Base-by-base conservation (phyloP, 2,888 invertebrate genomes). In the Tiphia femorata region DNA sequence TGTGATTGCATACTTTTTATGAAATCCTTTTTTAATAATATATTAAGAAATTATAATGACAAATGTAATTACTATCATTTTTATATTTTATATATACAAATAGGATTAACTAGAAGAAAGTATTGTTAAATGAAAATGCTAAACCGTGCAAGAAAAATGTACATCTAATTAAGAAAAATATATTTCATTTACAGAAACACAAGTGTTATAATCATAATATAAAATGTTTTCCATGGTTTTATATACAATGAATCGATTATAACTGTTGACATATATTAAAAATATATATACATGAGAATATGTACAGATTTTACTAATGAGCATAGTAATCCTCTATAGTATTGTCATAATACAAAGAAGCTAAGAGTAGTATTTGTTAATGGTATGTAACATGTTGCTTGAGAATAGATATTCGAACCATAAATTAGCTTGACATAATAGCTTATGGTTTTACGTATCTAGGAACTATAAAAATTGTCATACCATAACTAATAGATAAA, bases 31-130 rank as follows among this genome's bases (percentile, higher is more conserved):
- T n/a, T 25, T 64, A 58, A 70, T 59, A 58, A 58, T 42, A 58
- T 72, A 72, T 62, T 69, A 62, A 58, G 64, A 51, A 64, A 65
- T 65, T 60, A 59, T 58, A 60, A 58, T 58, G 56, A 59, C 38
- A 54, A 25, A 42, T 37, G 23, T 51, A 58, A 23, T 54, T 70
- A 70, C 65, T 73, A 64, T 62, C 71, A 72, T 75, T 76, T 75
- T 76, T 75, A 73, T 75, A 75, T 75, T 71, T 75, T 75, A 70
- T 69, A 64, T 70, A 64, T 72, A n/a, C n/a, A n/a, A n/a, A n/a
- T n/a, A n/a, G n/a, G n/a, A n/a, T n/a, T n/a, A n/a, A n/a, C n/a
- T n/a, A n/a, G 62, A 68, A 69, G 62, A 55, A 55, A 50, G 46
- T 27, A 65, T 49, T 70, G 61, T 58, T 64, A 58, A 58, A 23